Conservation (phyloP, 2,113 vertebrate species). For the Clarias magur region DNA sequence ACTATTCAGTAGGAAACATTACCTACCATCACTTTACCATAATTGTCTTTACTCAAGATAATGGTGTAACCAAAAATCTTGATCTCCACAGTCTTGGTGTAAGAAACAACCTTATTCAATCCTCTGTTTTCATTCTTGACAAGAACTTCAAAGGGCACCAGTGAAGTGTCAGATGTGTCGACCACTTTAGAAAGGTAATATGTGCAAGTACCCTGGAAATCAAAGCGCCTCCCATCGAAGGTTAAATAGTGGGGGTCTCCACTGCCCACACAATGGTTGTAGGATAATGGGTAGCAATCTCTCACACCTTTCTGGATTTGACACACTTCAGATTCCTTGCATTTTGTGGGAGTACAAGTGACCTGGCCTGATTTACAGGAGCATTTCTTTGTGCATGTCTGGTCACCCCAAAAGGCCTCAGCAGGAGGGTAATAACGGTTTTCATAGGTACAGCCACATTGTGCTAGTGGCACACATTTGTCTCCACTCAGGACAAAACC, state of each 20-base stretch:
- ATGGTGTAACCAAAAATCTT: conserved; percentile 42
- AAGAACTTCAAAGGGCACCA: conserved; percentile 54
- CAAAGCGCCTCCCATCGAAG: conserved; percentile 58
- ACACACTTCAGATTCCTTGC: conserved; percentile 62
- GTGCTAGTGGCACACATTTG: conserved; percentile 51
- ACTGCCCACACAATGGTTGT: conserved; percentile 45
- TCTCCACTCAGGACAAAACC: conserved; percentile 60
- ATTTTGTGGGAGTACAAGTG: conserved; percentile 43
- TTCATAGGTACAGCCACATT: conserved; percentile 60
- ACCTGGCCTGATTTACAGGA: conserved; percentile 43
- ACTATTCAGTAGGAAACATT: not conserved
- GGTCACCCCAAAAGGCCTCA: conserved; percentile 53
- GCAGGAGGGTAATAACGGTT: conserved; percentile 40
- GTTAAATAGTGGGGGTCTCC: conserved; percentile 60
- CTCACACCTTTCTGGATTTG: conserved; percentile 61
- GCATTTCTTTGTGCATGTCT: conserved; percentile 49
- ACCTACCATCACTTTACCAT: conserved; percentile 54
- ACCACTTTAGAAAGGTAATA: conserved; percentile 58
- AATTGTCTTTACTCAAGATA: conserved; percentile 51
- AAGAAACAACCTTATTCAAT: conserved; percentile 53
- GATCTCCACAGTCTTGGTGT: conserved; percentile 52
- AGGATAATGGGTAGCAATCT: conserved; percentile 66
- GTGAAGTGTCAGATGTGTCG: conserved; percentile 32
- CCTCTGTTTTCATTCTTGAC: conserved; percentile 62
- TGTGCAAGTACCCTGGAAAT: conserved; percentile 61